Evolutionary conservation across 2,888 invertebrate species (phyloP).

Genomic region (Ctenicera cuprea): DNA sequence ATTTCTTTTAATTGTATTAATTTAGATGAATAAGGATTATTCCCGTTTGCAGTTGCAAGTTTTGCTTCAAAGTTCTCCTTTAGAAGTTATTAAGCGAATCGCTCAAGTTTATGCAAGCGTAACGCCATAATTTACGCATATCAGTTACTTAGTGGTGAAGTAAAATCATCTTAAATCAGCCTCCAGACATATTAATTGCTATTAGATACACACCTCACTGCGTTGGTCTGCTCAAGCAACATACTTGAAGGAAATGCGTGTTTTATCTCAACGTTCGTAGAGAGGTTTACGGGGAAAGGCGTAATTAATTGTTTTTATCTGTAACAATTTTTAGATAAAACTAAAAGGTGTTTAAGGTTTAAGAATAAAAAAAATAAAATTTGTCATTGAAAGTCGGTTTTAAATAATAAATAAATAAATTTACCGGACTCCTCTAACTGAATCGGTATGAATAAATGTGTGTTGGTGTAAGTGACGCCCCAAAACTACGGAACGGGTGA

Average conservation of each 20-base stretch:
- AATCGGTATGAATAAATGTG: too few species aligned
- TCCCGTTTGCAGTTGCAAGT: neutral
- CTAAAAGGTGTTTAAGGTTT: too few species aligned
- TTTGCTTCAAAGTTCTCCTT: neutral
- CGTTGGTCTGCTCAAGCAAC: slow-evolving; percentile 5
- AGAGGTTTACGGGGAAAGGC: neutral
- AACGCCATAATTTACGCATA: slow-evolving; percentile 40
- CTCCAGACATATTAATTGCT: slow-evolving; percentile 25
- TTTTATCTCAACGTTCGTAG: neutral
- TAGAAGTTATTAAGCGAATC: slow-evolving; percentile 18
- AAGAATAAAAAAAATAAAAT: too few species aligned
- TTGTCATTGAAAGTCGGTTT: too few species aligned
- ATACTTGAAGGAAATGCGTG: neutral
- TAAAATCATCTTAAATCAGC: slow-evolving; percentile 41
- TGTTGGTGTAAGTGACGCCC: too few species aligned
- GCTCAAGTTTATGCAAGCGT: slow-evolving; percentile 36
- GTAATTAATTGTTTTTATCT: too few species aligned
- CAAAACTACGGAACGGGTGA: too few species aligned
- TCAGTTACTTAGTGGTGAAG: slow-evolving; percentile 44
- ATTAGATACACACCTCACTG: slow-evolving; percentile 32
- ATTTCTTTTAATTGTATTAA: neutral
- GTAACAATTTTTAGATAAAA: too few species aligned
- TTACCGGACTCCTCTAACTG: too few species aligned
- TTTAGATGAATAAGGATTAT: neutral
- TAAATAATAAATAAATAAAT: too few species aligned